These are phyloP conservation scores for Eilema caniola DNA, from an alignment of 2,888 invertebrate species.

Conservation along the genomic window DNA sequence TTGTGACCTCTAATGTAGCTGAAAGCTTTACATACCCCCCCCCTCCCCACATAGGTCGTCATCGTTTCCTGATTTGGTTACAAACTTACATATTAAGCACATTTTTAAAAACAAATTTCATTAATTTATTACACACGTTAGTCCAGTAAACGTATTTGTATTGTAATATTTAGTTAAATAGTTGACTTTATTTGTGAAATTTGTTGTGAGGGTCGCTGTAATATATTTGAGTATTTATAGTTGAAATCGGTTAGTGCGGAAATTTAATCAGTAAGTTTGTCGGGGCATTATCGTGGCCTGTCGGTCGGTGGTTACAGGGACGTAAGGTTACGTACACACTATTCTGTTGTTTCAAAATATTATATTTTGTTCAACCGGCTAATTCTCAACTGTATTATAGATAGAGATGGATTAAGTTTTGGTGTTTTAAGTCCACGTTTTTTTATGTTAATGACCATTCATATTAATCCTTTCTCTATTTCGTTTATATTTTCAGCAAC, in stretches of 20 bases:
- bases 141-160: slow-evolving; percentile 33
- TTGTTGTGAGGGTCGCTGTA: slow-evolving; percentile 51
- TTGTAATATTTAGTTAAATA: background rate
- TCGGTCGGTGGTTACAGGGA: slow-evolving; percentile 47
- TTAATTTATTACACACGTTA: slow-evolving; percentile 4
- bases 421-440: background rate
- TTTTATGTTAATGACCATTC: background rate
- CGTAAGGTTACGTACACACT: slow-evolving; percentile 36
- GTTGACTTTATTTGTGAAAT: slow-evolving; percentile 51
- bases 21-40: no score
- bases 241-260: slow-evolving; percentile 60
- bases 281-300: slow-evolving; percentile 55
- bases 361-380: background rate
- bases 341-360: background rate
- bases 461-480: background rate
- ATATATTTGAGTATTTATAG: slow-evolving; percentile 53
- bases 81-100: background rate
- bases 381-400: no score
- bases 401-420: background rate
- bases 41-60: no score
- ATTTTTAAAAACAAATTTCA: slow-evolving; percentile 1
- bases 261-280: slow-evolving; percentile 69
- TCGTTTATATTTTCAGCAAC: background rate
- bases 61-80: background rate
- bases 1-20: no score